Percentiles rank a stretch among this genome's conserved stretches.
Evolutionary conservation across 2,797 vertebrate species (phyloP).

Genomic region (Ctenosaura bakeri): DNA sequence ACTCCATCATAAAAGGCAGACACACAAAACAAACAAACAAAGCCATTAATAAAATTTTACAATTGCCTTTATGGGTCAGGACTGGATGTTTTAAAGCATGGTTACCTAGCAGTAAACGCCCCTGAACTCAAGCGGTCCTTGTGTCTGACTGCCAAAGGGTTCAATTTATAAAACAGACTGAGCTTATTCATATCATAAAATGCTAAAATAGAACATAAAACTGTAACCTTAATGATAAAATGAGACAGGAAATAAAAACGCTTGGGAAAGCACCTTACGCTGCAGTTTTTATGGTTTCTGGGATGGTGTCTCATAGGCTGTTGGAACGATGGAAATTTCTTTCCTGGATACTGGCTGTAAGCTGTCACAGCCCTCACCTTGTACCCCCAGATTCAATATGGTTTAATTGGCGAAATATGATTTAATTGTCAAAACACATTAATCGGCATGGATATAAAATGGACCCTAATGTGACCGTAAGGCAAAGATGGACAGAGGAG

Average conservation of each 20-base stretch:
- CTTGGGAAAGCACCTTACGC: not conserved
- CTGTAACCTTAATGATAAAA: not conserved
- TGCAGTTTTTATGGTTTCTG: not conserved
- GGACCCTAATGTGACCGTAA: too few relatives aligned
- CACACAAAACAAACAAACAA: not conserved
- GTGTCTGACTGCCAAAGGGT: not conserved
- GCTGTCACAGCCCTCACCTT: too few relatives aligned
- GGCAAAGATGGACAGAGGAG: too few relatives aligned
- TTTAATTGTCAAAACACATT: too few relatives aligned
- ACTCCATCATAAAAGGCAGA: not conserved
- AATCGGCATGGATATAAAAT: too few relatives aligned
- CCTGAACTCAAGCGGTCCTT: not conserved
- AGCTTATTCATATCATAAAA: too few relatives aligned
- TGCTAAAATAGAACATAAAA: not conserved
- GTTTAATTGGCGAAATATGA: too few relatives aligned
- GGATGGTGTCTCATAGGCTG: not conserved
- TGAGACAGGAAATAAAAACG: not conserved
- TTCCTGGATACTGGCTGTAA: not conserved
- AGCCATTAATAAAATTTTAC: not conserved
- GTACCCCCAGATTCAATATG: too few relatives aligned
- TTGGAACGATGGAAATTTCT: not conserved
- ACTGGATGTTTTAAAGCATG: not conserved
- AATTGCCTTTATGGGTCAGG: not conserved
- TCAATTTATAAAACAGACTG: too few relatives aligned
- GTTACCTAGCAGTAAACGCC: not conserved